phyloP scores from a whole-genome alignment of 35 echinoderm and acorn worm species.

The Heliocidaris tuberculata region DNA sequence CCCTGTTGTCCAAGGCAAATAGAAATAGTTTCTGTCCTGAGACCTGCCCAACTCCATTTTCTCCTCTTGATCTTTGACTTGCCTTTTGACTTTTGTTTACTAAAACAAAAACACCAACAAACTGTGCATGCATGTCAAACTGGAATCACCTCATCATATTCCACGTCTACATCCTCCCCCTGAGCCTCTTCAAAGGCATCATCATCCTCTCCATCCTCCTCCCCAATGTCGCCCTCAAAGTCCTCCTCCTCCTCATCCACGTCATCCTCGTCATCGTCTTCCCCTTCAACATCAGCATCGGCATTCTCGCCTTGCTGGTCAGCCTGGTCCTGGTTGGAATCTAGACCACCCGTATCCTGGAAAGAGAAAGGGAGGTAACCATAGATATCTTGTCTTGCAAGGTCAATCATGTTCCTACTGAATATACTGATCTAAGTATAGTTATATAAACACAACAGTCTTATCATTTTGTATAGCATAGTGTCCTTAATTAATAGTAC shows the following conservation, averaged over 20 bases:
- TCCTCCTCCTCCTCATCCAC: slow-evolving; percentile 70
- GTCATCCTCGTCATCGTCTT: slow-evolving; percentile 58
- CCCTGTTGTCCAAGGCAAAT: too few relatives aligned
- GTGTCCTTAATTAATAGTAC: too few relatives aligned
- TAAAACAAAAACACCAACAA: not conserved
- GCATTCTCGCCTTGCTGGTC: slow-evolving; percentile 47
- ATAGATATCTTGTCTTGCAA: not conserved
- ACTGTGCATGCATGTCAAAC: not conserved
- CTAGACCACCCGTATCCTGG: slow-evolving; percentile 20
- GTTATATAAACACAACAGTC: too few relatives aligned
- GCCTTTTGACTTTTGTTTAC: too few relatives aligned
- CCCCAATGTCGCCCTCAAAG: slow-evolving; percentile 44
- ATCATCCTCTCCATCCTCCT: slow-evolving; percentile 45
- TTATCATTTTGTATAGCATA: too few relatives aligned
- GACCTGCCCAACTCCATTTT: too few relatives aligned
- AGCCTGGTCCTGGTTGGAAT: not conserved
- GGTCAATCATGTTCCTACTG: not conserved
- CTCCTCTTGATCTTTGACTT: too few relatives aligned
- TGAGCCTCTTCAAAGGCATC: not conserved
- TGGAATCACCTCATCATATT: slow-evolving; percentile 20
- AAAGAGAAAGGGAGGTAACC: not conserved
- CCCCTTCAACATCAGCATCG: slow-evolving; percentile 44
- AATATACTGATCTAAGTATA: not conserved
- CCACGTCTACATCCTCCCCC: not conserved
- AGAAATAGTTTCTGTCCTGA: too few relatives aligned